Evolutionary conservation across 1,140 invertebrate genomes (phyloP).

Genomic region (Frieseomelitta varia): DNA sequence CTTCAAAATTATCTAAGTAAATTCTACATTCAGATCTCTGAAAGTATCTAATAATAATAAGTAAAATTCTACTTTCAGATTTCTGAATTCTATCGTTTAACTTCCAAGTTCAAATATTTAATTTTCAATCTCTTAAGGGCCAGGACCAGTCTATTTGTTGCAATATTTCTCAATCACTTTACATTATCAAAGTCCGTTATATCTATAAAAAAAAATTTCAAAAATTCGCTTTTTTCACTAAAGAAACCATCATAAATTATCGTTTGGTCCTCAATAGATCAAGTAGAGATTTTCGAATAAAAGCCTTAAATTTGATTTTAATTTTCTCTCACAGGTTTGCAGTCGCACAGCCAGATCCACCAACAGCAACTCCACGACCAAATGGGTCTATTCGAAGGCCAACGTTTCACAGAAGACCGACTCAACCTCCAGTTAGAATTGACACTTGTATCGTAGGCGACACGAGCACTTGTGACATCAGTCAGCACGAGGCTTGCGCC

Average conservation of each 20-base stretch:
- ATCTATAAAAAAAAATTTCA: no score
- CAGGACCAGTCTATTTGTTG: no score
- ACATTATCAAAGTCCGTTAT: no score
- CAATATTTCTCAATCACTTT: no score
- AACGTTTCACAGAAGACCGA: slow-evolving; percentile 83
- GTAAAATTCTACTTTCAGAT: background rate
- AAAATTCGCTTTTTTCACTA: no score
- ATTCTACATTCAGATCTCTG: background rate
- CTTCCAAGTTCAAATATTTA: background rate
- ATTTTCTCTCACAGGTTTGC: slow-evolving; percentile 67
- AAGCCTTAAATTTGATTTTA: background rate
- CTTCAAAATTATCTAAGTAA: background rate
- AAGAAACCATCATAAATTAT: no score
- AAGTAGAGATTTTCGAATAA: background rate
- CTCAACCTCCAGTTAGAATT: slow-evolving; percentile 89
- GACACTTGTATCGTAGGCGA: slow-evolving; percentile 97
- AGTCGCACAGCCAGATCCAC: slow-evolving; percentile 72
- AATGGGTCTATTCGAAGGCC: slow-evolving; percentile 77
- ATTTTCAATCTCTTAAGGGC: no score
- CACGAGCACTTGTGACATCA: slow-evolving; percentile 93
- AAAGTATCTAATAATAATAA: no score
- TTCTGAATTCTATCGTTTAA: background rate
- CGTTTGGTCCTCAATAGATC: no score
- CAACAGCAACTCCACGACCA: slow-evolving; percentile 62
- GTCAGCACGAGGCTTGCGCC: slow-evolving; percentile 93